Evolutionary conservation across 2,113 vertebrate species (phyloP), one percentile per base, ranked within the genome.

Genomic region (Ploceus nigricollis): DNA sequence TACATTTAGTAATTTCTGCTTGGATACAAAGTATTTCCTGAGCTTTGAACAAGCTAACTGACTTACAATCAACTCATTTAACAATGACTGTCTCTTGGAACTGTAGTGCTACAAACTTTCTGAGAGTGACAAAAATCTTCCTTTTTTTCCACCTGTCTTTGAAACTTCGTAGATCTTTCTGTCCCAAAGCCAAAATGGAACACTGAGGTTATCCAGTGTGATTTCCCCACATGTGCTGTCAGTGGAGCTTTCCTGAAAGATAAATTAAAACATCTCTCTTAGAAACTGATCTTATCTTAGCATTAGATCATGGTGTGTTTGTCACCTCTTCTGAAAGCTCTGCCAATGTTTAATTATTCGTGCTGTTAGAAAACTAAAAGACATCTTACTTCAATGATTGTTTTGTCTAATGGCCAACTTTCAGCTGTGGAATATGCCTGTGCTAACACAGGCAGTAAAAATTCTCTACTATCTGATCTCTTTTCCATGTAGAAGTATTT

Each of bases 301-400:
- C 30, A 42, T 89, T 73, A 78, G 80, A 81, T 96, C 89, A 28
- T 51, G 51, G 82, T 68, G 50, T 89, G 54, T 92, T 90, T 93
- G 89, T 97, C 95, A 87, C 77, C 80, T 95, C 80, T 81, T 83
- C 54, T 93, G 72, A 89, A 83, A 75, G 60, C 80, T 90, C 72
- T 93, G 83, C 82, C 72, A 93, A 35, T 90, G 68, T 95, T 96
- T 94, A 89, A 95, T 97, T 95, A 93, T 83, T 89, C 87, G 81
- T 56, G 69, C 81, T 9, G 69, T 87, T 89, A 82, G 73, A 90
- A 96, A 96, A 82, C 70, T 33, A 95, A 93, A 91, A 7, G 51
- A 64, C 83, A 30, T 94, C 53, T 96, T 87, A 68, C 37, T 92
- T 90, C 72, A 84, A 31, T 10, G 65, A 83, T 95, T 92, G 64